Evolutionary conservation across 2,113 vertebrate genomes (phyloP), one percentile per base, ranked within the genome.

Genomic region (Piaya cayana): DNA sequence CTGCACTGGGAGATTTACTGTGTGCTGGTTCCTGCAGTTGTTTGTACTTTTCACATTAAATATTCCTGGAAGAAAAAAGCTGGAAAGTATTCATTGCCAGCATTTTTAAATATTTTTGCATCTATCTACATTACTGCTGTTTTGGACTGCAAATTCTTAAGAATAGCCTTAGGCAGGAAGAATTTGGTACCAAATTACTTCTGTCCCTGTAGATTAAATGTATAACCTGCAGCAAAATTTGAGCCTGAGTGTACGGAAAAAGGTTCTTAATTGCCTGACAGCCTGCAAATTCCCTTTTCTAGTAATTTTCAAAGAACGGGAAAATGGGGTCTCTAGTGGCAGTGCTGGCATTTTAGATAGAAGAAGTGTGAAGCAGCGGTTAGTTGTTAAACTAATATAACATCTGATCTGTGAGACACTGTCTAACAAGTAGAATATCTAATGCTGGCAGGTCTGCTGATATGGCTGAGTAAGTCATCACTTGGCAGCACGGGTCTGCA

Each of bases 111-210:
- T 64, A 72, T 39, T 56, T 92, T 62, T 68, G 43, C 53, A 82
- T 71, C 69, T 88, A 75, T 76, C 82, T 92, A 37, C 56, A 29
- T 81, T 68, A 62, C 52, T 60, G 60, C 47, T 36, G n/a, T 43
- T 90, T 81, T 60, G 49, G 25, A 71, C n/a, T 87, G 77, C 65
- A 79, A 42, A 75, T 43, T 86, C 93, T 78, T 75, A 86, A 94
- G 25, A 82, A 47, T n/a, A 92, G 80, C 88, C 86, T 32, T 64
- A 59, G 84, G 72, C 74, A 87, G 52, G 77, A 93, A 87, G 82
- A 89, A 79, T 87, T 96, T 89, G 84, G 58, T 85, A 82, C 49
- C 43, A 87, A 95, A 89, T 95, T 84, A 75, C 72, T 84, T 95
- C 70, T 89, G n/a, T 85, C 69, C n/a, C 74, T 76, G 53, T 76